These are phyloP conservation scores for Ricordea florida DNA, from an alignment of 92 coral and sea anemone species.

Conservation along the genomic window DNA sequence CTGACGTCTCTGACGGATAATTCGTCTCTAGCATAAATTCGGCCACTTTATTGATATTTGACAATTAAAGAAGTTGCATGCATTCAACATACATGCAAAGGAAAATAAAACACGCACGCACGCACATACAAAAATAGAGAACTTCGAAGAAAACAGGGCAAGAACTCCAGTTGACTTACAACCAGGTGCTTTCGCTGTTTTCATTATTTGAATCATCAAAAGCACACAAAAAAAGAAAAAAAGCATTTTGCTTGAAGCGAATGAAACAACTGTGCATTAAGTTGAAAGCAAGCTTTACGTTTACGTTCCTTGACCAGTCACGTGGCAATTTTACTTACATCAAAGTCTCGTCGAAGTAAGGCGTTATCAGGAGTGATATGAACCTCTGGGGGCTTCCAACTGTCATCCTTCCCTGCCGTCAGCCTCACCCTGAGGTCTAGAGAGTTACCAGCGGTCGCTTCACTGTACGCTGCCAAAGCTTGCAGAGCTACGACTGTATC, in stretches of 20 bases:
- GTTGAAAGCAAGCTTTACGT: not conserved
- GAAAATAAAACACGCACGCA: too few species aligned
- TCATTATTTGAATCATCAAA: not conserved
- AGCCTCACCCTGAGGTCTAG: slow-evolving; percentile 70
- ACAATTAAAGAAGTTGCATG: too few species aligned
- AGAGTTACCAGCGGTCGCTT: slow-evolving; percentile 66
- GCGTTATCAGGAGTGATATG: slow-evolving; percentile 80
- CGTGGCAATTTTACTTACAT: slow-evolving; percentile 43
- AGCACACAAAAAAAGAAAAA: not conserved
- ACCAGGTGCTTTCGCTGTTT: too few species aligned
- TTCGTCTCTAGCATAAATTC: too few species aligned
- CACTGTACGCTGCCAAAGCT: slow-evolving; percentile 91
- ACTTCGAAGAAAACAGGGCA: too few species aligned
- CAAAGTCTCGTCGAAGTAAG: slow-evolving; percentile 67
- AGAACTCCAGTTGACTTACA: too few species aligned
- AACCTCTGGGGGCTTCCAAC: slow-evolving; percentile 52
- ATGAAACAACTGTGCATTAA: not conserved
- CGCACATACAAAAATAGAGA: too few species aligned
- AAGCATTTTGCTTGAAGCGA: not conserved
- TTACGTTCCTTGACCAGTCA: not conserved
- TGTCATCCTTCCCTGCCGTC: slow-evolving; percentile 9
- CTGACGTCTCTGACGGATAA: too few species aligned
- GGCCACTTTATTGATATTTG: too few species aligned
- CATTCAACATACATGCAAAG: too few species aligned
- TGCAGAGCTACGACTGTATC: slow-evolving; percentile 95